Conservation (phyloP, 2,888 invertebrate genomes). For the Limnephilus marmoratus region DNA sequence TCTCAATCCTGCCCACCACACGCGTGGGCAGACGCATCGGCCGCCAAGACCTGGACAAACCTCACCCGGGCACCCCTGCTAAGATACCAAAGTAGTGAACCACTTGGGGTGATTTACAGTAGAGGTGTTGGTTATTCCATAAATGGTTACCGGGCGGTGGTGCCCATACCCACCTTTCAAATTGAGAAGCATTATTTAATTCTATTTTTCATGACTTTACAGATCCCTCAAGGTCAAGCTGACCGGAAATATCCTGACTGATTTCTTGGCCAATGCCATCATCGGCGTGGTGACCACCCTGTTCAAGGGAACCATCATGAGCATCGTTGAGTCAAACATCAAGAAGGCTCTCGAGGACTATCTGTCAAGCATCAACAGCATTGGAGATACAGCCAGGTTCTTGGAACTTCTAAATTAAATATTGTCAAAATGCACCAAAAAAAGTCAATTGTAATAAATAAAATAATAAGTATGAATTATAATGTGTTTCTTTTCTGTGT, state of each 20-base stretch:
- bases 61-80: too few relatives aligned
- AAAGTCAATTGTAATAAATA: neutral
- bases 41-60: too few relatives aligned
- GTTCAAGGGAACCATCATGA: conserved; percentile 74
- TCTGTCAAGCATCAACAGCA: conserved; percentile 71
- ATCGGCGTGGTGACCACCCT: conserved; percentile 72
- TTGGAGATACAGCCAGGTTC: conserved; percentile 22
- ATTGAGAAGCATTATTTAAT: too few relatives aligned
- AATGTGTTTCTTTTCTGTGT: neutral
- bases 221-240: conserved; percentile 75
- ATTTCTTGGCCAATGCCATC: conserved; percentile 76
- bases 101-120: too few relatives aligned
- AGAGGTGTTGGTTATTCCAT: too few relatives aligned
- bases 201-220: conserved; percentile 65
- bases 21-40: too few relatives aligned
- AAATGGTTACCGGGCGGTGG: too few relatives aligned
- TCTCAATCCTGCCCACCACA: too few relatives aligned
- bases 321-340: conserved; percentile 73
- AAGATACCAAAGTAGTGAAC: too few relatives aligned
- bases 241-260: conserved; percentile 74
- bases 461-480: neutral
- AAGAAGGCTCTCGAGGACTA: conserved; percentile 69
- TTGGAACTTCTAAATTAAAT: neutral
- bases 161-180: too few relatives aligned
- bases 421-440: neutral